Evolutionary conservation across 1,140 invertebrate species (phyloP).

Genomic region (Zaprionus nigranus): DNA sequence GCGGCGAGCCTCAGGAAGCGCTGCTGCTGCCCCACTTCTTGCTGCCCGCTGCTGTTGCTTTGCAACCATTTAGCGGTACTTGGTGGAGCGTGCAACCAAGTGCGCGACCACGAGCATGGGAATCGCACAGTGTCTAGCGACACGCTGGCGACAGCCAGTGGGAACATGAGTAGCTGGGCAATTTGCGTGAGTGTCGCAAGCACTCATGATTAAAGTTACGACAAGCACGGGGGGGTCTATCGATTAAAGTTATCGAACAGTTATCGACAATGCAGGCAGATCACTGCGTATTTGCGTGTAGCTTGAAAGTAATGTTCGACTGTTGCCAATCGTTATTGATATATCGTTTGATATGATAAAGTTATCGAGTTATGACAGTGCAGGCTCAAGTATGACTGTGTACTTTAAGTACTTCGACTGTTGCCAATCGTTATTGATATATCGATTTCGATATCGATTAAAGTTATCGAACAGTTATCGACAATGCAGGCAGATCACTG

Average conservation of each 20-base stretch:
- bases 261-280: too few relatives aligned
- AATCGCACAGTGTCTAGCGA: constrained; percentile 50
- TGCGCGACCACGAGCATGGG: constrained; percentile 61
- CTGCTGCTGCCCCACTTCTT: constrained; percentile 11
- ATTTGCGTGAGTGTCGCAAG: not conserved
- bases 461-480: too few relatives aligned
- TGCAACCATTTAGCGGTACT: constrained; percentile 78
- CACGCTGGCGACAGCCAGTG: constrained; percentile 43
- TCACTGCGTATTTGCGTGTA: too few relatives aligned
- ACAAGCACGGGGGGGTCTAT: not conserved
- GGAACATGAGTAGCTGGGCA: constrained; percentile 6
- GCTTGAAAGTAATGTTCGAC: too few relatives aligned
- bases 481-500: too few relatives aligned
- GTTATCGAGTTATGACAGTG: too few relatives aligned
- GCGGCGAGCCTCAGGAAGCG: constrained; percentile 67
- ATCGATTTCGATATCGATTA: too few relatives aligned
- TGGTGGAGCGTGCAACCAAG: constrained; percentile 50
- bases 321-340: not conserved
- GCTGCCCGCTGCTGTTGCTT: constrained; percentile 21
- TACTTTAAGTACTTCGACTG: too few relatives aligned
- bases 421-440: too few relatives aligned
- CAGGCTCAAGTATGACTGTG: too few relatives aligned
- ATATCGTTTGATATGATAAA: too few relatives aligned
- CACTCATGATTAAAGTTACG: too few relatives aligned
- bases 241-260: not conserved